Evolutionary conservation across 2,797 vertebrate species (phyloP).

Genomic region (Lophius americanus): DNA sequence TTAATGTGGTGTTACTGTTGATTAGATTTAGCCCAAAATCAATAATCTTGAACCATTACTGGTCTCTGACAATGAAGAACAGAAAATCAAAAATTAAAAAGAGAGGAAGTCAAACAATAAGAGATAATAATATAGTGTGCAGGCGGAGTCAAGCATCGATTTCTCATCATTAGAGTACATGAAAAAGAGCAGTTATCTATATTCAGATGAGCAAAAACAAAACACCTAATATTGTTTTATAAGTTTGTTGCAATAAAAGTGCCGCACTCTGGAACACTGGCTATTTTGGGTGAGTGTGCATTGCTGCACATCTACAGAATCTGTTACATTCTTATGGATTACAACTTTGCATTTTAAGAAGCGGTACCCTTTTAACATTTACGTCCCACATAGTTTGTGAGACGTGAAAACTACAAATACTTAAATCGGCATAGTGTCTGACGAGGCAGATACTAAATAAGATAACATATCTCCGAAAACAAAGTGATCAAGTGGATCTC

Average conservation of each 20-base stretch:
- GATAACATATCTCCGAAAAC: too few species aligned
- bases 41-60: conserved; percentile 6
- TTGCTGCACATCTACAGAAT: neutral
- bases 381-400: too few species aligned
- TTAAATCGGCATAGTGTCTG: neutral
- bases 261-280: neutral
- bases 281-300: conserved; percentile 7
- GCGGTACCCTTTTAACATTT: too few species aligned
- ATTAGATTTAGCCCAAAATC: neutral
- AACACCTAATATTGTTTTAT: conserved; percentile 12
- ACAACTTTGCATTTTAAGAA: neutral
- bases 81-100: neutral
- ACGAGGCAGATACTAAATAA: neutral
- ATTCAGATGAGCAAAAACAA: conserved; percentile 1
- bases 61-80: neutral
- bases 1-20: neutral
- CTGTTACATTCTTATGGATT: conserved; percentile 7
- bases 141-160: neutral
- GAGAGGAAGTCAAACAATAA: neutral
- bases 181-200: conserved; percentile 1
- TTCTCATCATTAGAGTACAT: conserved; percentile 5
- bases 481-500: too few species aligned
- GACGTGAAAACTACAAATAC: too few species aligned
- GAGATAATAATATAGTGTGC: neutral
- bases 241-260: conserved; percentile 14